Evolutionary conservation across 1,140 invertebrate species (phyloP).

Genomic region (Anastrepha ludens): DNA sequence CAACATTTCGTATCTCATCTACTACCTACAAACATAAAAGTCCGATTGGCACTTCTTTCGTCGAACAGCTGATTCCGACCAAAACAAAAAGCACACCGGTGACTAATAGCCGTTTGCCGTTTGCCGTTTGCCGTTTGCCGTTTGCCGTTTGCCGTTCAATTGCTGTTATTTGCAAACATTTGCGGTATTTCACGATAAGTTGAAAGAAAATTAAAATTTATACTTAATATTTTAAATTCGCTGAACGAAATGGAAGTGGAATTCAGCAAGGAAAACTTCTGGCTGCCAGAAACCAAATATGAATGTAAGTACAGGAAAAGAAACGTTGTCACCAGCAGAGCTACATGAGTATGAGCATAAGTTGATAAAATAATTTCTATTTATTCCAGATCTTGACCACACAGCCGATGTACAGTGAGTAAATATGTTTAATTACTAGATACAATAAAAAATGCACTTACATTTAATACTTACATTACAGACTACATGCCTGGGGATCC

Average conservation of each 20-base stretch:
- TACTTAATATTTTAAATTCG: background rate
- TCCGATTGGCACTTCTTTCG: background rate
- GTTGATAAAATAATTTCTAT: constrained; percentile 60
- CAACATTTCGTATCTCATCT: background rate
- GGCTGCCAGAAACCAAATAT: constrained; percentile 71
- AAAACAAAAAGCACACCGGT: constrained; percentile 27
- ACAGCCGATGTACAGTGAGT: constrained; percentile 98
- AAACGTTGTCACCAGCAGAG: background rate
- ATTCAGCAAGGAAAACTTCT: constrained; percentile 70
- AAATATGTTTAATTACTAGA: background rate
- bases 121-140: background rate
- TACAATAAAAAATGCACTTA: background rate
- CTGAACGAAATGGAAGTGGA: constrained; percentile 68
- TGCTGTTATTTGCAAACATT: background rate
- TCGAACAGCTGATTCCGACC: constrained; percentile 19
- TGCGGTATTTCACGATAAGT: background rate
- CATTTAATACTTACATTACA: constrained; percentile 68
- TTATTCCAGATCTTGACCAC: constrained; percentile 93
- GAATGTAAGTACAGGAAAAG: constrained; percentile 68
- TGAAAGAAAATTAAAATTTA: background rate
- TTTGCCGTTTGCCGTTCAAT: background rate
- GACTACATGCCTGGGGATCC: constrained; percentile 94
- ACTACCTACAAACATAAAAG: background rate
- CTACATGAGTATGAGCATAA: constrained; percentile 16
- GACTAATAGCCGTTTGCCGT: background rate